These are phyloP conservation scores for Cistogaster globosa DNA, from an alignment of 2,888 invertebrate genomes.

Conservation along the genomic window DNA sequence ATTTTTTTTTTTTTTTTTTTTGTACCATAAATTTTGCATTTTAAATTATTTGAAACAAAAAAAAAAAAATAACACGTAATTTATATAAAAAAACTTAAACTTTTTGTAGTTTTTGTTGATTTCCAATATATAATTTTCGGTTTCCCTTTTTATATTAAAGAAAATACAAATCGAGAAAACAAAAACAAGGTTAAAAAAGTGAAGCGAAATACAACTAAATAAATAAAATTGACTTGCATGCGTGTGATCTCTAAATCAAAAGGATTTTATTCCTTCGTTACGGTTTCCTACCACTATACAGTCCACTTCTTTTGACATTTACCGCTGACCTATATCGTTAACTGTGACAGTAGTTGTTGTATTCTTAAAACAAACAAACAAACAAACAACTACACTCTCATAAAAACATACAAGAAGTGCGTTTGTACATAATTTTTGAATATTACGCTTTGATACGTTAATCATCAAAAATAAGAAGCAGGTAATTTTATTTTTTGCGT, in stretches of 20 bases:
- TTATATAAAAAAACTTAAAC: conserved; percentile 35
- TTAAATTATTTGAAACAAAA: conserved; percentile 67
- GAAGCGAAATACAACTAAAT: conserved; percentile 19
- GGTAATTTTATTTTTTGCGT: background rate
- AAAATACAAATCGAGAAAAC: conserved; percentile 2
- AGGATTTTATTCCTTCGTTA: conserved; percentile 75
- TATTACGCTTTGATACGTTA: background rate
- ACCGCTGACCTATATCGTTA: conserved; percentile 70
- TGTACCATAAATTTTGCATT: conserved; percentile 63
- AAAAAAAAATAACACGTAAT: conserved; percentile 53
- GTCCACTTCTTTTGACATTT: conserved; percentile 69
- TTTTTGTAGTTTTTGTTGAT: conserved; percentile 19
- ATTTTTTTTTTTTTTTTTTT: conserved; percentile 29
- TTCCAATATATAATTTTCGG: conserved; percentile 63
- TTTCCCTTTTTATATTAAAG: conserved; percentile 62
- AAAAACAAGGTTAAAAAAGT: background rate
- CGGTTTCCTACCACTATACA: conserved; percentile 73
- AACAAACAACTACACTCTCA: conserved; percentile 19
- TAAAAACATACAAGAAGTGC: background rate
- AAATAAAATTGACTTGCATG: conserved; percentile 59
- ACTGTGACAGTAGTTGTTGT: conserved; percentile 66
- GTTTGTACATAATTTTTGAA: conserved; percentile 11
- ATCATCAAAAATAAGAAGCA: background rate
- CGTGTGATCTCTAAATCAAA: conserved; percentile 68
- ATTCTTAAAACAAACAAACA: conserved; percentile 32